Percentiles rank a stretch among this genome's conserved stretches.
Conservation (phyloP, 2,888 invertebrate species). For the Melitaea athalia region DNA sequence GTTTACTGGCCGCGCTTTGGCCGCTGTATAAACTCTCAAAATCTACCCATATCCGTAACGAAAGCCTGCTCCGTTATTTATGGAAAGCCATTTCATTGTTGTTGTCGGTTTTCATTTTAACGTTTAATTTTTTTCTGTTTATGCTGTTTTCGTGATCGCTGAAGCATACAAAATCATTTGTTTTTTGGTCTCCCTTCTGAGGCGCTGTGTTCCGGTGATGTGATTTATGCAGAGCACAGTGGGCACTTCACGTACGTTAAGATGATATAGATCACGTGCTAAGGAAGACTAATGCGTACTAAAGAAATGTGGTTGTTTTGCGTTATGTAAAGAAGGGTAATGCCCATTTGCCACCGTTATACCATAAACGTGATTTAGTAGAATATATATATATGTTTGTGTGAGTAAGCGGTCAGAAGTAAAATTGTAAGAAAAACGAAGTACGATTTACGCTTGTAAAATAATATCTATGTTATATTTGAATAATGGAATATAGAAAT, state of each 20-base stretch:
- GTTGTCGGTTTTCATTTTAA: slow-evolving; percentile 76
- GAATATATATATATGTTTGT: slow-evolving; percentile 60
- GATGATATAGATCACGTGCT: slow-evolving; percentile 53
- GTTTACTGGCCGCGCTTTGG: slow-evolving; percentile 69
- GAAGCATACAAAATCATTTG: slow-evolving; percentile 66
- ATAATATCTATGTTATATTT: too few species aligned
- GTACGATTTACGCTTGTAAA: slow-evolving; percentile 35
- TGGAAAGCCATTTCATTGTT: slow-evolving; percentile 78
- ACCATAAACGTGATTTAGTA: slow-evolving; percentile 67
- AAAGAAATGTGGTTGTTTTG: slow-evolving; percentile 62
- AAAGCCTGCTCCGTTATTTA: slow-evolving; percentile 79
- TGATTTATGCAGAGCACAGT: slow-evolving; percentile 58
- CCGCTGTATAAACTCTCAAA: slow-evolving; percentile 74
- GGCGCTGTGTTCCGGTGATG: slow-evolving; percentile 60
- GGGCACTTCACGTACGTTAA: slow-evolving; percentile 51
- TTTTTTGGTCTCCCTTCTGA: slow-evolving; percentile 64
- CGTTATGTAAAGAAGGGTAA: slow-evolving; percentile 58
- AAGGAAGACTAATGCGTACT: slow-evolving; percentile 57
- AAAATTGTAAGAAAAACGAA: slow-evolving; percentile 69
- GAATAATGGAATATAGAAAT: too few species aligned
- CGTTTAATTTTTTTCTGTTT: slow-evolving; percentile 72
- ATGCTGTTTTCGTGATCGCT: slow-evolving; percentile 64
- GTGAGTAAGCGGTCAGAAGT: slow-evolving; percentile 63
- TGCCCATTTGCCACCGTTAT: slow-evolving; percentile 56
- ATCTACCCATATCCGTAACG: slow-evolving; percentile 78